Evolutionary conservation across 2,888 invertebrate genomes (phyloP), one percentile per base, ranked within the genome.

Genomic region (Conchocele bisecta): DNA sequence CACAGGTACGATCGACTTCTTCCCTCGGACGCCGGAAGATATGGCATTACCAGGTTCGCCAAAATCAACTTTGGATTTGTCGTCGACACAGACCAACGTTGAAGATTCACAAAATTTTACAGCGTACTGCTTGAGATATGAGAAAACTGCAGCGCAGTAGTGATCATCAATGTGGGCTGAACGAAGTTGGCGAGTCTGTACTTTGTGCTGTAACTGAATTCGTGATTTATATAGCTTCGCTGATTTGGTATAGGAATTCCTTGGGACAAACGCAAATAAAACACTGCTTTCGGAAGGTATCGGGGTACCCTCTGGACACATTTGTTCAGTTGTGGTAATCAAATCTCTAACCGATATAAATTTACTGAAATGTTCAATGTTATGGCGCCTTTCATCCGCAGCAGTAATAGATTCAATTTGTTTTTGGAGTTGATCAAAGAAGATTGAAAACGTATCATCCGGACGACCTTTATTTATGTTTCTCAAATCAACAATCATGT

Each of bases 271-370:
- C 2, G 74, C 53, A 64, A 71, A 64, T 13, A 74, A 35, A 2
- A 71, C 69, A 42, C 76, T 76, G 26, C 37, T 46, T 63, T 79
- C 74, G 50, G 57, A 48, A 7, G 69, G 75, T 35, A 72, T 69
- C n/a, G 61, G 53, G 4, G 64, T 66, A n/a, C n/a, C n/a, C n/a
- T n/a, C n/a, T n/a, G n/a, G n/a, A n/a, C n/a, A n/a, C n/a, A n/a
- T n/a, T n/a, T n/a, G n/a, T n/a, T n/a, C n/a, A n/a, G n/a, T n/a
- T n/a, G n/a, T n/a, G n/a, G n/a, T n/a, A 0, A 76, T 69, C 15
- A 72, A 35, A 44, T 76, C 72, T 44, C 5, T 13, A 3, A 76
- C 57, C 17, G 61, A 61, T 24, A 76, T 39, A 41, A 22, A 72
- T n/a, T 58, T 28, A 7, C 60, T 37, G 15, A 72, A 15, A n/a